Base-by-base conservation (phyloP, 2,888 invertebrate genomes). In the Hypercompe scribonia region DNA sequence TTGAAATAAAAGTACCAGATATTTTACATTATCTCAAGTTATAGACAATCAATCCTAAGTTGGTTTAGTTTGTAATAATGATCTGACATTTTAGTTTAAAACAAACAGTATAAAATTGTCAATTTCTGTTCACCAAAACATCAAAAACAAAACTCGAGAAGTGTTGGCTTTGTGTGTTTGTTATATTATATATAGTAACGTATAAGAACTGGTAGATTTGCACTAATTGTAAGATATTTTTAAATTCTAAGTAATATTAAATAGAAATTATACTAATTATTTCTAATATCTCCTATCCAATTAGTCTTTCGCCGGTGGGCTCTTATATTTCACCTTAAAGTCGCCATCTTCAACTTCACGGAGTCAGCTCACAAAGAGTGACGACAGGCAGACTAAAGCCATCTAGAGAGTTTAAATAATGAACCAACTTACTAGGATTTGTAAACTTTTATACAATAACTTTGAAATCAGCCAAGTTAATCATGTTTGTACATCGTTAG, bases 341-440 rank as follows among this genome's bases (percentile, higher is more conserved):
- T 66, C 21, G 42, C 18, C 71, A 67, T 66, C 80, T 77, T 80
- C 76, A 3, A 31, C 18, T 31, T 18, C 61, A 31, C 61, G 83
- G 70, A 76, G 74, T 66, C 71, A 71, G 65, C 70, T 73, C 66
- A 74, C 81, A 81, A 84, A 86, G 90, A 90, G 86, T 87, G 87
- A 81, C 87, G 87, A 88, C 88, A 87, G 78, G 86, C 78, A 84
- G 83, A 80, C 50, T 54, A 81, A 69, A 68, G 68, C 81, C 83
- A 82, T 86, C 86, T 87, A 84, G 86, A 88, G 86, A 89, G 89
- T 85, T 87, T 88, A 88, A 90, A 89, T 91, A 89, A 89, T 88
- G 85, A 76, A 83, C 58, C 72, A 71, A 71, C 74, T 73, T 70
- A 76, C 76, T 75, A 78, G 75, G 70, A 79, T 72, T 76, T 78